Conservation (phyloP, 2,888 invertebrate genomes). For the Seira musarum region DNA sequence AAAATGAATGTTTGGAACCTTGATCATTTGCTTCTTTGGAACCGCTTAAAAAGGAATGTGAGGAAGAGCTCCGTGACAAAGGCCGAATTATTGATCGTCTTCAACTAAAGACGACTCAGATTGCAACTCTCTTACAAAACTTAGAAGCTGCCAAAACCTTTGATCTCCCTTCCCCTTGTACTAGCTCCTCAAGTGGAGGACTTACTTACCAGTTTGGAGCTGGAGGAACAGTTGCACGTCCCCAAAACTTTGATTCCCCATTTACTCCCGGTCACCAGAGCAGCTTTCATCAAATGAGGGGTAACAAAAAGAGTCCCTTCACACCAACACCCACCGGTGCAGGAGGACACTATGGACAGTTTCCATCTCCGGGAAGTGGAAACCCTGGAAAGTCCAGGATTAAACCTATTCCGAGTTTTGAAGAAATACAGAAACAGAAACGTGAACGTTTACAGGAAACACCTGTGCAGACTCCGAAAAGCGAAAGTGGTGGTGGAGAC, state of each 20-base stretch:
- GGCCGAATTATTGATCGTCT: constrained; percentile 95
- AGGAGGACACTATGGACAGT: too few relatives aligned
- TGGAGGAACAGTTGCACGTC: constrained; percentile 17
- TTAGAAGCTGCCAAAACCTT: constrained; percentile 76
- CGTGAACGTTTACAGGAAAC: constrained; percentile 43
- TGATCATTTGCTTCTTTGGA: too few relatives aligned
- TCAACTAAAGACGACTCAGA: constrained; percentile 95
- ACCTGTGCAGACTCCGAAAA: too few relatives aligned
- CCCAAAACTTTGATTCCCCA: constrained; percentile 45
- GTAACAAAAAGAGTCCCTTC: constrained; percentile 39
- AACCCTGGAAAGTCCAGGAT: constrained; percentile 48
- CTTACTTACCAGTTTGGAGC: not conserved
- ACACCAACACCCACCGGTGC: constrained; percentile 43
- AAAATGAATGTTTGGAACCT: not conserved
- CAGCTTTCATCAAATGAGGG: constrained; percentile 50
- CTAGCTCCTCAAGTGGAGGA: constrained; percentile 17
- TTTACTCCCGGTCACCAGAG: constrained; percentile 37
- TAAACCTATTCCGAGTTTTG: constrained; percentile 57
- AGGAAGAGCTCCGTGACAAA: constrained; percentile 95
- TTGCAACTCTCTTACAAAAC: constrained; percentile 93
- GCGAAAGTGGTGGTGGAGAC: not conserved
- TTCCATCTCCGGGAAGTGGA: constrained; percentile 21
- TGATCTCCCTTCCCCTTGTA: constrained; percentile 66
- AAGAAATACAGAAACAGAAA: constrained; percentile 56
- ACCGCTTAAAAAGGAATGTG: constrained; percentile 87